Conservation (phyloP, 1,140 invertebrate genomes). For the Pararge aegeria region DNA sequence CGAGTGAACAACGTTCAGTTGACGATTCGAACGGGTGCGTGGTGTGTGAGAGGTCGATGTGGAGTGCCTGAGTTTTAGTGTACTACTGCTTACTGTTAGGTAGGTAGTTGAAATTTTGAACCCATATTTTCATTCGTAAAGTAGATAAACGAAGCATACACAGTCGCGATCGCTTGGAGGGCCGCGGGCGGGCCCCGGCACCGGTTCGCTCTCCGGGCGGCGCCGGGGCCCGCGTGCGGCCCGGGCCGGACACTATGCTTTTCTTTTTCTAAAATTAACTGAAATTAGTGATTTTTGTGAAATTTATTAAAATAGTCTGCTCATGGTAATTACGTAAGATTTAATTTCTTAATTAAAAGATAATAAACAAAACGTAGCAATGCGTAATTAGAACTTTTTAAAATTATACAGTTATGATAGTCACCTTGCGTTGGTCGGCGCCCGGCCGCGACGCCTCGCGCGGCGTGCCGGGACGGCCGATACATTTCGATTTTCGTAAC, state of each 20-base stretch:
- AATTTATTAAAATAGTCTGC: constrained; percentile 76
- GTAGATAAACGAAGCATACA: constrained; percentile 70
- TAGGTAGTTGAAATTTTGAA: constrained; percentile 78
- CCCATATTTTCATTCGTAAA: constrained; percentile 74
- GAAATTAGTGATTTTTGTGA: constrained; percentile 74
- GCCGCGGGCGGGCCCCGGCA: constrained; percentile 30
- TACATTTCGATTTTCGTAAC: constrained; percentile 72
- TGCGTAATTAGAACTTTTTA: constrained; percentile 79
- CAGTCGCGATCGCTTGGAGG: constrained; percentile 56
- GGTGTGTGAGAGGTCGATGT: constrained; percentile 73
- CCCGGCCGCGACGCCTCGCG: constrained; percentile 26
- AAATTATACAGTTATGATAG: constrained; percentile 79
- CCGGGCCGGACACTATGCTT: constrained; percentile 56
- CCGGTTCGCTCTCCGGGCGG: constrained; percentile 25
- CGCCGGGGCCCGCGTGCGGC: constrained; percentile 21
- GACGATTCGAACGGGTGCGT: constrained; percentile 67
- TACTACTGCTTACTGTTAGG: constrained; percentile 78
- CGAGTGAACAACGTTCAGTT: constrained; percentile 75
- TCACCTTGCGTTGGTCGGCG: constrained; percentile 60
- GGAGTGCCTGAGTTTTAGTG: constrained; percentile 75
- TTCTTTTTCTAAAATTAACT: constrained; percentile 73
- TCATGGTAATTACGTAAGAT: constrained; percentile 77
- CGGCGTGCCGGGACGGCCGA: constrained; percentile 43
- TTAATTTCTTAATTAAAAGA: constrained; percentile 79
- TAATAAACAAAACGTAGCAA: constrained; percentile 77